Percentiles rank a stretch among this genome's conserved stretches.
phyloP scores from a whole-genome alignment of 2,797 vertebrate species.

The Clarias pachynema region DNA sequence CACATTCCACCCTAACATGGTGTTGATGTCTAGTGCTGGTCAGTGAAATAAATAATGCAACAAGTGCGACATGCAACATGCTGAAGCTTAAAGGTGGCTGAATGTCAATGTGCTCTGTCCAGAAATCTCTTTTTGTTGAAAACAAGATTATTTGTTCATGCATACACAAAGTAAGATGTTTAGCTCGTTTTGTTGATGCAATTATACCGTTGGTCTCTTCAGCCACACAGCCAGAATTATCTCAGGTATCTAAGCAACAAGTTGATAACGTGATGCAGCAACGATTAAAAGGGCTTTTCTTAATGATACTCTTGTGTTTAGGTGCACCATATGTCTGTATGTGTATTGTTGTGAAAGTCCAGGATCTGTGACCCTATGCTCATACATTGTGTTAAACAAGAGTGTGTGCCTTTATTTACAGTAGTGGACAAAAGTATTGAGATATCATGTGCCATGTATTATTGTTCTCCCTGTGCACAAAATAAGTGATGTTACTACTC shows the following conservation, averaged over 20 bases:
- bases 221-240: background rate
- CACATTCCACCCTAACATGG: background rate
- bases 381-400: background rate
- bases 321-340: background rate
- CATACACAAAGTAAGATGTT: background rate
- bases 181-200: background rate
- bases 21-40: background rate
- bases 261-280: conserved; percentile 37
- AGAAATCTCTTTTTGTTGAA: background rate
- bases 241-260: conserved; percentile 48
- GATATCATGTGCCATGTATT: too few species aligned
- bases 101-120: background rate
- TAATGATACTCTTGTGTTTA: background rate
- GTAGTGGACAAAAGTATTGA: too few species aligned
- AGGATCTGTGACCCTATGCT: background rate
- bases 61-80: background rate
- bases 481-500: too few species aligned
- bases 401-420: background rate
- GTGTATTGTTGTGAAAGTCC: background rate
- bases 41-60: background rate
- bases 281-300: conserved; percentile 12
- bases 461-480: too few species aligned
- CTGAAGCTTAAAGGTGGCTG: background rate
- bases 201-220: background rate
- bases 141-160: background rate